Evolutionary conservation across 2,113 vertebrate genomes (phyloP).

Genomic region (Macaca mulatta): DNA sequence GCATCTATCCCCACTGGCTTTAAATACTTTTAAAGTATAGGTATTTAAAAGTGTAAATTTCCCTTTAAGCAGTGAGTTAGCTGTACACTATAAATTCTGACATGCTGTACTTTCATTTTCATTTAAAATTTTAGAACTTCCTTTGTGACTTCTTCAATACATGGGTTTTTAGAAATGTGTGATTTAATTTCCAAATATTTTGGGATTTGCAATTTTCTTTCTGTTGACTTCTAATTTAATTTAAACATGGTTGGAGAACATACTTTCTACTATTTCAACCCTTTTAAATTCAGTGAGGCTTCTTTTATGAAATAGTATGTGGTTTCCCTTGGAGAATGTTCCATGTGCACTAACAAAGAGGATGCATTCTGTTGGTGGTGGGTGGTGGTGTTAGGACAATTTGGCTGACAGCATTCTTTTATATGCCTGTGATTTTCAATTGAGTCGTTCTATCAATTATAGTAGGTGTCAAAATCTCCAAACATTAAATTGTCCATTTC

Average conservation of each 20-base stretch:
- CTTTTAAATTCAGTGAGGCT: neutral
- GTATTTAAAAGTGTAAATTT: neutral
- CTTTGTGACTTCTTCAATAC: neutral
- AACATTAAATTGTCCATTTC: neutral
- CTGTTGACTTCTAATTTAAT: neutral
- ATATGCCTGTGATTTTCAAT: neutral
- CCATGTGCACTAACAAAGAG: neutral
- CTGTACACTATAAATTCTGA: neutral
- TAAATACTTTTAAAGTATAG: neutral
- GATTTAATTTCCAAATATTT: neutral
- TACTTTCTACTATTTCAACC: neutral
- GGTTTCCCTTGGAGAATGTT: neutral
- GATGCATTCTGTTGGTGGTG: neutral
- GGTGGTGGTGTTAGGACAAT: neutral
- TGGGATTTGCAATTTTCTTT: neutral
- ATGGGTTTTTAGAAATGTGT: neutral
- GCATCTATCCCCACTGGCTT: neutral
- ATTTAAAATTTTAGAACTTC: constrained; percentile 4
- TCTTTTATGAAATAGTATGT: neutral
- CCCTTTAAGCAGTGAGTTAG: neutral
- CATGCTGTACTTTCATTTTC: neutral
- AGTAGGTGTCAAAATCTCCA: neutral
- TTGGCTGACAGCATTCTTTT: neutral
- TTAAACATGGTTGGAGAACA: neutral
- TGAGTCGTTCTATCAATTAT: neutral